Evolutionary conservation across 2,797 vertebrate species (phyloP).

Genomic region (Hyperoplus lanceolatus): DNA sequence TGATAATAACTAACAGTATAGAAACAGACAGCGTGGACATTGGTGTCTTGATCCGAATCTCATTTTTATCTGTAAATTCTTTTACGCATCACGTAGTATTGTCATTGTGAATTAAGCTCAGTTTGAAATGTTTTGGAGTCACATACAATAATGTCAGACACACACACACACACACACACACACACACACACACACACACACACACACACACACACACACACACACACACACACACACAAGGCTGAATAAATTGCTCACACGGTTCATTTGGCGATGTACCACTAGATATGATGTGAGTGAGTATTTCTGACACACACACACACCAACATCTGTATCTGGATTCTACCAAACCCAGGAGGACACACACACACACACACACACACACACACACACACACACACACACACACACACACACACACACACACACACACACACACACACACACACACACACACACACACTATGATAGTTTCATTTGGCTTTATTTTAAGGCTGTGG

Average conservation of each 20-base stretch:
- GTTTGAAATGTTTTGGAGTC: not conserved
- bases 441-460: too few relatives aligned
- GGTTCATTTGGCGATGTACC: slow-evolving; percentile 26
- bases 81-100: not conserved
- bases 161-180: too few relatives aligned
- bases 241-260: slow-evolving; percentile 34
- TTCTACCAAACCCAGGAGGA: slow-evolving; percentile 20
- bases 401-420: too few relatives aligned
- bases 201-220: too few relatives aligned
- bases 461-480: too few relatives aligned
- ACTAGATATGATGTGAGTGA: not conserved
- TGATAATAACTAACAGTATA: slow-evolving; percentile 20
- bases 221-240: not conserved
- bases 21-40: slow-evolving; percentile 33
- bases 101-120: slow-evolving; percentile 17
- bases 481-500: too few relatives aligned
- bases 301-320: slow-evolving; percentile 30
- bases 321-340: slow-evolving; percentile 39
- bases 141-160: not conserved
- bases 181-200: too few relatives aligned
- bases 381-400: too few relatives aligned
- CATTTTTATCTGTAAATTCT: not conserved
- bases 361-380: too few relatives aligned
- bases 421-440: too few relatives aligned
- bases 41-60: slow-evolving; percentile 9